Base-by-base conservation (phyloP, 1,140 invertebrate species). In the Holotrichia oblita region DNA sequence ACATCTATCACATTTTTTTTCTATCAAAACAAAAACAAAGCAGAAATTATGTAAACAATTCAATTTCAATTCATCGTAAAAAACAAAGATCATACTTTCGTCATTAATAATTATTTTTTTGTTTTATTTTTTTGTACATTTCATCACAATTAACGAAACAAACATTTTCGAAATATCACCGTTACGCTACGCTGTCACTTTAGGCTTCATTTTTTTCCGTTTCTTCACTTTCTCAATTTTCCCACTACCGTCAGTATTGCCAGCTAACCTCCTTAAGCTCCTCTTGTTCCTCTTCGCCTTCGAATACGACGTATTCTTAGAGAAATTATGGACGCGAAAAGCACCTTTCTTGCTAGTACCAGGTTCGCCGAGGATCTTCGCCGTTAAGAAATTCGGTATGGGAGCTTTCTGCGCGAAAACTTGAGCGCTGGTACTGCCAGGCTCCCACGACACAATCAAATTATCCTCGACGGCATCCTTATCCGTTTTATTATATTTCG, bases 191-290 rank as follows among this genome's bases (percentile, higher is more conserved):
- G 27, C 61, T 20, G 22, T 8, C 73, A 74, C 73, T 14, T 78
- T 78, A 17, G 34, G 20, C 20, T 79, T 79, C 64, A 59, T 40
- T 14, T 79, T 85, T 84, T 81, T 83, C 81, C 80, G 69, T 24
- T 79, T 85, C 83, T 76, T 86, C 82, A 82, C 73, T 59, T 83
- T 84, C 1, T 85, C 84, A 2, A 81, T 80, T 78, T 84, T 86
- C 12, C 77, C 80, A 22, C 81, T 59, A 42, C 61, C 42, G 7
- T 85, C 84, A 6, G 77, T 74, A 3, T 44, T 20, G 34, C 73
- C 80, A 6, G 80, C 79, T 44, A 85, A 61, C 40, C 82, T 79
- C 34, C 85, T 76, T 40, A 85, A 78, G 9, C 79, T 55, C 14
- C 83, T 79, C 78, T 84, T 85, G 48, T 48, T 77, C n/a, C 48